Base-by-base conservation (phyloP, 2,113 vertebrate species). In the Siniperca chuatsi region DNA sequence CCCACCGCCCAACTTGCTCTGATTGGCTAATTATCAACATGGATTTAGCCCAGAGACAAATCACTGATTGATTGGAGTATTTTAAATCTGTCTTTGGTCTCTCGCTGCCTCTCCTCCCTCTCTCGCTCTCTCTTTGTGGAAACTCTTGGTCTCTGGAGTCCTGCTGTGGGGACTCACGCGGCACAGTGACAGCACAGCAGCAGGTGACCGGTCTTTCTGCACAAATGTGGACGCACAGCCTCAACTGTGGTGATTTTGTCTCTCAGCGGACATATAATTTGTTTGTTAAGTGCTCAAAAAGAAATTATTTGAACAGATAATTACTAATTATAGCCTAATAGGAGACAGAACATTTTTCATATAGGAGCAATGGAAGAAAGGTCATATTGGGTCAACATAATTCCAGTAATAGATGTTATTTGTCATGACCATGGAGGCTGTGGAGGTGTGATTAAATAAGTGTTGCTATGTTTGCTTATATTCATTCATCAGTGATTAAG, bases 21-120 rank as follows among this genome's bases (percentile, higher is more conserved):
- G 92, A 95, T 93, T 95, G 91, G 93, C 88, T 95, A 95, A 96
- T 96, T 96, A 96, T 95, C 92, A 91, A 88, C 92, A 82, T 85
- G 85, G 90, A 94, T 92, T 95, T 93, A 89, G 94, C 94, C 94
- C 85, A 79, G 75, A 94, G 94, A 90, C 78, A 94, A 88, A 89
- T 93, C 92, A 91, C 92, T 95, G 94, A 96, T 96, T 96, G 95
- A 96, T 95, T 95, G 93, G 93, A 91, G 88, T 88, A 84, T 79
- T 88, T 89, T 78, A 91, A 92, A 91, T 92, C 89, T 92, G 65
- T 92, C 83, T 91, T 89, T 89, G 77, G 77, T 82, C 91, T 85
- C 87, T 78, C 13, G 82, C 85, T 89, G 79, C 82, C 55, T 85
- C 86, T 83, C 65, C 82, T 81, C 87, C 70, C 83, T 78, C 42